Evolutionary conservation across 1,140 invertebrate species (phyloP), one percentile per base, ranked within the genome.

Genomic region (Papilio xuthus): DNA sequence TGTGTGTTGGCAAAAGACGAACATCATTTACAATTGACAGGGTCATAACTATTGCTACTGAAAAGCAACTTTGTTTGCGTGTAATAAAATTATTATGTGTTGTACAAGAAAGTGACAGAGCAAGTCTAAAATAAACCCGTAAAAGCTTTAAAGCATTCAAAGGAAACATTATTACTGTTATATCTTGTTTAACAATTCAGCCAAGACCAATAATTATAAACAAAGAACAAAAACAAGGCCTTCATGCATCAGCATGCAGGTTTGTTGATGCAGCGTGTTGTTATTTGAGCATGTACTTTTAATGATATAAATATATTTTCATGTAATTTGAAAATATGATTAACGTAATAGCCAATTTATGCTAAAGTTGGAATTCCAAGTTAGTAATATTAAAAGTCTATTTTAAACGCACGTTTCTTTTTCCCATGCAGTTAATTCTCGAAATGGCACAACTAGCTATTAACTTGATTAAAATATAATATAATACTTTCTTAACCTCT

Each of bases 191-290:
- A 23, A 60, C 53, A 60, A 26, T 60, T 60, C 53, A 23, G 8
- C 53, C 10, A 13, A 20, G 10, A 26, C 53, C 20, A 60, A 60
- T 20, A 60, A 60, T 60, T 60, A 60, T 26, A 26, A 60, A 60
- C 56, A 60, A 60, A 60, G 56, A 60, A 60, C 20, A 60, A 60
- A 23, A 60, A 60, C 56, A 60, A 60, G 56, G 20, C 20, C 20
- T 60, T 60, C 2, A 60, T 60, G 23, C 56, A 60, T 60, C 56
- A 60, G 56, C 56, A 60, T n/a, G n/a, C 12, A 60, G 13, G 20
- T 60, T 60, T 13, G 26, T 60, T 20, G 10, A 20, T 26, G 10
- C 56, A 60, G 20, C 18, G 18, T 44, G 44, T 0, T 1, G 53
- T 20, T 56, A 60, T 53, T 53, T 18, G n/a, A n/a, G 50, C 8